Conservation (phyloP, 2,113 vertebrate species). For the Geococcyx californianus region DNA sequence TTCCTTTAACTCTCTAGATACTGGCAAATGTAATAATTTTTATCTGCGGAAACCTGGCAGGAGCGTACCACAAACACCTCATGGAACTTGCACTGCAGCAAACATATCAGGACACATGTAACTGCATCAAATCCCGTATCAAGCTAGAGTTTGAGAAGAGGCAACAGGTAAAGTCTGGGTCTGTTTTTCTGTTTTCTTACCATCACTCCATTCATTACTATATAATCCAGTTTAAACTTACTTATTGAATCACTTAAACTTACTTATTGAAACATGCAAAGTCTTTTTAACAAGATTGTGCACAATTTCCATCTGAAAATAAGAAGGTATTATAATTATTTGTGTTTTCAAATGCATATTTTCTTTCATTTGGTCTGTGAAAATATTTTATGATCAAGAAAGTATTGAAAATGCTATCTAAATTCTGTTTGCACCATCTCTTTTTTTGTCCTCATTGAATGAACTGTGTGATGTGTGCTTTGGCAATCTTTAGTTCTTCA, state of each 20-base stretch:
- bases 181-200: not conserved
- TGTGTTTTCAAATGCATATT: not conserved
- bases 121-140: conserved; percentile 97
- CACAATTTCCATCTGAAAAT: not conserved
- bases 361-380: not conserved
- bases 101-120: conserved; percentile 95
- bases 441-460: not conserved
- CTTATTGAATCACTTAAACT: not conserved
- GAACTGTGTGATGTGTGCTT: not conserved
- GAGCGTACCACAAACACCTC: conserved; percentile 95
- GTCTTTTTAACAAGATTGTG: not conserved
- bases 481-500: not conserved
- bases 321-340: not conserved
- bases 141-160: conserved; percentile 97
- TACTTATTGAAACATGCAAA: not conserved
- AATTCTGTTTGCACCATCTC: not conserved
- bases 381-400: not conserved
- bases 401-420: not conserved
- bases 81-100: conserved; percentile 95
- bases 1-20: conserved; percentile 75
- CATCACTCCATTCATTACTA: fast-evolving
- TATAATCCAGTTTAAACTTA: not conserved
- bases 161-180: conserved; percentile 85
- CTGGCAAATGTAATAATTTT: conserved; percentile 96
- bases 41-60: conserved; percentile 94